phyloP scores from a whole-genome alignment of 1,140 invertebrate genomes.

The Caerostris darwini region DNA sequence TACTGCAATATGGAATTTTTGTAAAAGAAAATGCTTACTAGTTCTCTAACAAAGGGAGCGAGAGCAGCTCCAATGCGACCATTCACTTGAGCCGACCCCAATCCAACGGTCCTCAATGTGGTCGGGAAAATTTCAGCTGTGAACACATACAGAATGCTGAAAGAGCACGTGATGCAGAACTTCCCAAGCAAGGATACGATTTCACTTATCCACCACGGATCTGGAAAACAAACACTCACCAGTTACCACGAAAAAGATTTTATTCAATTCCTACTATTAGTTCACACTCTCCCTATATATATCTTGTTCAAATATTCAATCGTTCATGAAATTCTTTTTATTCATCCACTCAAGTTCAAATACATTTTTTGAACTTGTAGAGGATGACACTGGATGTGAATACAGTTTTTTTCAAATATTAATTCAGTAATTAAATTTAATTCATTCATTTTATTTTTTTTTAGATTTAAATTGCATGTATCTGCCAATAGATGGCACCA shows the following conservation, averaged over 20 bases:
- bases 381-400: too few species aligned
- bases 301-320: too few species aligned
- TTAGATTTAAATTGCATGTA: too few species aligned
- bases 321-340: too few species aligned
- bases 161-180: slow-evolving; percentile 82
- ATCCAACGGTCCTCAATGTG: slow-evolving; percentile 89
- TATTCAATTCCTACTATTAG: neutral
- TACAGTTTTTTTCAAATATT: too few species aligned
- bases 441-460: too few species aligned
- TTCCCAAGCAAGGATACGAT: neutral
- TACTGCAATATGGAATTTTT: too few species aligned
- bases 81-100: slow-evolving; percentile 88
- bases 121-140: slow-evolving; percentile 95
- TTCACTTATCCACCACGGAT: neutral
- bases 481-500: too few species aligned
- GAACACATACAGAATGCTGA: slow-evolving; percentile 94
- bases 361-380: too few species aligned
- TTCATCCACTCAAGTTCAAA: too few species aligned
- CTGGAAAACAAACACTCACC: neutral
- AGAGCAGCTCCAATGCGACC: slow-evolving; percentile 89
- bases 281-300: too few species aligned
- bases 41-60: slow-evolving; percentile 84
- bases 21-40: slow-evolving; percentile 71
- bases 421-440: too few species aligned
- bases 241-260: neutral